Conservation (phyloP, 2,113 vertebrate genomes). For the Ondatra zibethicus region DNA sequence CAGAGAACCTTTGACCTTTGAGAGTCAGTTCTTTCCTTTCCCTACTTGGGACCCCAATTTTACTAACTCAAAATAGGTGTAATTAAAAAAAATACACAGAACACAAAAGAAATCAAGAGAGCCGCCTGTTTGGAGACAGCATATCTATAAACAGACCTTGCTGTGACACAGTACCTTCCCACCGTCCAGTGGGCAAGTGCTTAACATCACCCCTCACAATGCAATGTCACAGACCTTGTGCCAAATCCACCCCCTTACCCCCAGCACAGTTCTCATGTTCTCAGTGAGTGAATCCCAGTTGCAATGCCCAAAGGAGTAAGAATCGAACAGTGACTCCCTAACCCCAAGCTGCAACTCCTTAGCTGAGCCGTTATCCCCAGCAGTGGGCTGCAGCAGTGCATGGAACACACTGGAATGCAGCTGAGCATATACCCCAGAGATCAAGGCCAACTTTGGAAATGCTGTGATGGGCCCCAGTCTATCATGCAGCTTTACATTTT, state of each 20-base stretch:
- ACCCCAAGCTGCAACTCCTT: not conserved
- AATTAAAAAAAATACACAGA: not conserved
- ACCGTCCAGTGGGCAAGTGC: not conserved
- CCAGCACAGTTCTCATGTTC: not conserved
- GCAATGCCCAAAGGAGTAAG: not conserved
- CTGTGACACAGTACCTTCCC: not conserved
- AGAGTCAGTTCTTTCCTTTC: not conserved
- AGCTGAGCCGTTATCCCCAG: not conserved
- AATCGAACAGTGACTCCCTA: not conserved
- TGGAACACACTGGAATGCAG: not conserved
- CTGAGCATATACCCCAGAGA: not conserved
- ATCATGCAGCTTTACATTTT: not conserved
- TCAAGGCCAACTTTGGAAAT: not conserved
- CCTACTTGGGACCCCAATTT: not conserved
- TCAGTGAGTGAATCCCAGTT: not conserved
- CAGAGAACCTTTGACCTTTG: not conserved
- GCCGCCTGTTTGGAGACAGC: not conserved
- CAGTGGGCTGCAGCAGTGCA: accelerated
- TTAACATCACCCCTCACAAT: not conserved
- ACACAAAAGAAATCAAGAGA: not conserved
- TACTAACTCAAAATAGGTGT: not conserved
- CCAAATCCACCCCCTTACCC: not conserved
- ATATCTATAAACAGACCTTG: not conserved
- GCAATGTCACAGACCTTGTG: not conserved
- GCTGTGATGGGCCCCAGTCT: not conserved